phyloP scores from a whole-genome alignment of 2,113 vertebrate species.

The Cyanistes caeruleus region DNA sequence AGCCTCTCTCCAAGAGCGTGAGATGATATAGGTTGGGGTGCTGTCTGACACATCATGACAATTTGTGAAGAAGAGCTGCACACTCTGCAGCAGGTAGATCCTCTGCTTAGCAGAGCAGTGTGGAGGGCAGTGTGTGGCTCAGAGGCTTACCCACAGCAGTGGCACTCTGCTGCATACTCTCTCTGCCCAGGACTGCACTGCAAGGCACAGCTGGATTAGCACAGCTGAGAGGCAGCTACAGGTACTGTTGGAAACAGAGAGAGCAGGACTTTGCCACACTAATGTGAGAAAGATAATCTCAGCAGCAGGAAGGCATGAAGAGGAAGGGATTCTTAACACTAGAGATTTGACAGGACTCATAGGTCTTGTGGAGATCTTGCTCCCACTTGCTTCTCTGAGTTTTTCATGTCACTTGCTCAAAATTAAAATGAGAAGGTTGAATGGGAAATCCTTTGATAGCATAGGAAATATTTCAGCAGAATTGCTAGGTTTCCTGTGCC shows the following conservation, averaged over 20 bases:
- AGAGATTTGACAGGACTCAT: background rate
- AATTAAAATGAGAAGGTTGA: background rate
- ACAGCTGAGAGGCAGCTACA: background rate
- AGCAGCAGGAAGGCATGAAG: background rate
- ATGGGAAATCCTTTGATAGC: background rate
- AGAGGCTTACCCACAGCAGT: accelerated
- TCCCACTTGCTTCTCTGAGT: background rate
- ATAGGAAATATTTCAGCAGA: background rate
- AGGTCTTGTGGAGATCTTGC: background rate
- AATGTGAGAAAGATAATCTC: background rate
- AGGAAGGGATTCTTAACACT: background rate
- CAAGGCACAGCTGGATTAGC: background rate
- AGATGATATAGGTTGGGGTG: accelerated
- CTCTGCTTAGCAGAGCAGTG: background rate
- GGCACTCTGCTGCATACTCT: background rate
- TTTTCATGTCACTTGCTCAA: background rate
- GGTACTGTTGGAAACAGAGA: background rate
- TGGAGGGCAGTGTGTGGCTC: background rate
- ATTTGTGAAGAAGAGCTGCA: background rate
- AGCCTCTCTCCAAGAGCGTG: accelerated
- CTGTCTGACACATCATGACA: background rate
- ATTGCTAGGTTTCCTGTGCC: background rate
- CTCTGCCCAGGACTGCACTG: background rate
- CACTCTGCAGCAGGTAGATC: accelerated
- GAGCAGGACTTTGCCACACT: accelerated